Evolutionary conservation across 2,888 invertebrate genomes (phyloP).

Genomic region (Eristalinus aeneus): DNA sequence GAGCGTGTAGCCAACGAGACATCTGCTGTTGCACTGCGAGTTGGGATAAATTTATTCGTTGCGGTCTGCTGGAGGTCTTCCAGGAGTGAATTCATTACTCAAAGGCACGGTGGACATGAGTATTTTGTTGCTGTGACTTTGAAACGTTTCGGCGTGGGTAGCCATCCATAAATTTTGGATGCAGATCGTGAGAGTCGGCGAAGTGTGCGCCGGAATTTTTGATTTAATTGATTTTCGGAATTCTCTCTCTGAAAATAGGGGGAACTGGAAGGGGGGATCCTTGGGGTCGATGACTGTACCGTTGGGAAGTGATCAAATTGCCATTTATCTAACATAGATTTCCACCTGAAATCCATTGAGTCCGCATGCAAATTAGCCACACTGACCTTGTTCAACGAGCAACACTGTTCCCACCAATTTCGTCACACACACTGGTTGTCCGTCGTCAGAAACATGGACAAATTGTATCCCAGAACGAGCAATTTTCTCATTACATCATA

Average conservation of each 20-base stretch:
- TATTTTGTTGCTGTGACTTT: conserved; percentile 31
- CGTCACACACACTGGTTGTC: conserved; percentile 14
- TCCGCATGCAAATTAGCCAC: not conserved
- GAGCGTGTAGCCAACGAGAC: conserved; percentile 24
- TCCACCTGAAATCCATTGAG: not conserved
- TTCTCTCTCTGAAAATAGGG: not conserved
- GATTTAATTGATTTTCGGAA: not conserved
- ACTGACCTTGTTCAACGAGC: conserved; percentile 4
- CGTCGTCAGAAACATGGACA: not conserved
- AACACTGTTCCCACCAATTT: conserved; percentile 4
- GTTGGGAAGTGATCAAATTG: not conserved
- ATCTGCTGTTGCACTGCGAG: conserved; percentile 44
- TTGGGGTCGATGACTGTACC: not conserved
- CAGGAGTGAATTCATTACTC: conserved; percentile 46
- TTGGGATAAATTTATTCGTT: conserved; percentile 51
- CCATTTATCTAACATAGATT: not conserved
- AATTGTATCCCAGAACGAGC: not conserved
- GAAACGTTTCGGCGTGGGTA: not conserved
- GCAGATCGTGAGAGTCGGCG: not conserved
- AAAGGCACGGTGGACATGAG: conserved; percentile 38
- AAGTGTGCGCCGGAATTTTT: not conserved
- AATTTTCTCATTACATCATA: conserved; percentile 37
- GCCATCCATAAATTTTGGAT: not conserved
- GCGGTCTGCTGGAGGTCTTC: conserved; percentile 53
- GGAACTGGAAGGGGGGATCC: too few species aligned